Percentiles rank a stretch among this genome's conserved stretches.
Evolutionary conservation across 2,888 invertebrate species (phyloP).

Genomic region (Myopa testacea): DNA sequence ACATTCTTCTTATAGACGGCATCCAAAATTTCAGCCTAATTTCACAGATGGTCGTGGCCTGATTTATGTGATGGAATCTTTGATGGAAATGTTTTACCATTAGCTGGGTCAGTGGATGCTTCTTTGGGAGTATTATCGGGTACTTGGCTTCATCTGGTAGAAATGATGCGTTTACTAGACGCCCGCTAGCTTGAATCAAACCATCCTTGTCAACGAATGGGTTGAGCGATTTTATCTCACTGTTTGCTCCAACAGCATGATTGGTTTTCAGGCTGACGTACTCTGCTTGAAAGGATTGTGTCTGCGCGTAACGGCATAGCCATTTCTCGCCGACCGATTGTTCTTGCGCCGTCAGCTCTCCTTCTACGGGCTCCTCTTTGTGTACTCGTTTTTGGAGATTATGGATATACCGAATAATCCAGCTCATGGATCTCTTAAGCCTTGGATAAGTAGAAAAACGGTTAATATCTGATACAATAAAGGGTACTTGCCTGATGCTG

Average conservation of each 20-base stretch:
- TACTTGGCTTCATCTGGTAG: conserved; percentile 27
- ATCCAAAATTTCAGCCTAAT: conserved; percentile 41
- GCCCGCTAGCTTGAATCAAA: no score
- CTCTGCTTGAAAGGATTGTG: no score
- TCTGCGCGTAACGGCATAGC: no score
- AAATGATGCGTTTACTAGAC: no score
- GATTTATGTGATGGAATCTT: conserved; percentile 33
- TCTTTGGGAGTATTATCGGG: conserved; percentile 38
- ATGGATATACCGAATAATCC: conserved; percentile 12
- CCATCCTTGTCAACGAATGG: no score
- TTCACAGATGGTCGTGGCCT: conserved; percentile 30
- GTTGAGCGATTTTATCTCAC: no score
- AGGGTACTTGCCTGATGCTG: conserved; percentile 15
- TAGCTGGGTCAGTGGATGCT: conserved; percentile 31
- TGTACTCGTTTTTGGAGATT: no score
- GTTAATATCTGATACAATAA: conserved; percentile 13
- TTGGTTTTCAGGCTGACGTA: no score
- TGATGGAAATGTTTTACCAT: conserved; percentile 38
- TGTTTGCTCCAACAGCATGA: no score
- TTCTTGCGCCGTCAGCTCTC: no score
- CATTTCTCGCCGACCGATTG: no score
- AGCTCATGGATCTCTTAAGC: conserved; percentile 36
- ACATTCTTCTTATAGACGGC: conserved; percentile 14
- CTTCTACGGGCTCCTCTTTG: no score
- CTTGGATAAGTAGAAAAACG: conserved; percentile 39